Evolutionary conservation across 2,888 invertebrate genomes (phyloP).

Genomic region (Hirtodrosophila alboralis): DNA sequence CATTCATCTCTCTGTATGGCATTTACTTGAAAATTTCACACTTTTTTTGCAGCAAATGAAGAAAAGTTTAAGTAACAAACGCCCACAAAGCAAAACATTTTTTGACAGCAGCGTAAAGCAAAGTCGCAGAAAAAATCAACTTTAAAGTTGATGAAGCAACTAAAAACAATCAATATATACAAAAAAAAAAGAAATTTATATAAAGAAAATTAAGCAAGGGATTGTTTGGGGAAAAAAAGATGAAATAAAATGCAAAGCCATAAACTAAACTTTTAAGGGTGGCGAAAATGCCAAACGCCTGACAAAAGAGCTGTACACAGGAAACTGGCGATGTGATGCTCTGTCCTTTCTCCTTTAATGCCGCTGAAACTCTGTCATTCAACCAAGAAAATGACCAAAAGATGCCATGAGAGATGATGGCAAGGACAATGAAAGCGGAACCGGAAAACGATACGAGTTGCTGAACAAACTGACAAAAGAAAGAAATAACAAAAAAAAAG

Average conservation of each 20-base stretch:
- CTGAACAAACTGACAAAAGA: constrained; percentile 40
- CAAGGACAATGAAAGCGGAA: constrained; percentile 41
- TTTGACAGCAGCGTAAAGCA: constrained; percentile 13
- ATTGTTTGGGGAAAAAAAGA: constrained; percentile 2
- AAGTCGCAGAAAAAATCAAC: constrained; percentile 52
- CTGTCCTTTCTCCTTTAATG: too few species aligned
- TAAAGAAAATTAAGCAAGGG: constrained; percentile 33
- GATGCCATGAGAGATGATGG: constrained; percentile 46
- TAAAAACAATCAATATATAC: constrained; percentile 45
- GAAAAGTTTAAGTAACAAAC: constrained; percentile 11
- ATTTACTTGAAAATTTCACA: too few species aligned
- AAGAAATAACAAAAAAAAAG: constrained; percentile 25
- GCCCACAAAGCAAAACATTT: constrained; percentile 7
- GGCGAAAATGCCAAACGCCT: constrained; percentile 37
- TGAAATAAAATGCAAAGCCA: constrained; percentile 51
- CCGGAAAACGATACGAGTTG: constrained; percentile 53
- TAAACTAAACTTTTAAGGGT: constrained; percentile 49
- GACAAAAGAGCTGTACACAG: constrained; percentile 45
- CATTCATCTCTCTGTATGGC: too few species aligned
- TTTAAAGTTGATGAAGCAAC: constrained; percentile 61
- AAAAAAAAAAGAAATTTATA: constrained; percentile 36
- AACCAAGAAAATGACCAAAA: constrained; percentile 59
- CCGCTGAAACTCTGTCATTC: constrained; percentile 49
- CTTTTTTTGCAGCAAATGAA: constrained; percentile 17
- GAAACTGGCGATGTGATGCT: too few species aligned